These are phyloP conservation scores for Heliconius erato DNA, from an alignment of 2,888 invertebrate genomes.

Conservation along the genomic window DNA sequence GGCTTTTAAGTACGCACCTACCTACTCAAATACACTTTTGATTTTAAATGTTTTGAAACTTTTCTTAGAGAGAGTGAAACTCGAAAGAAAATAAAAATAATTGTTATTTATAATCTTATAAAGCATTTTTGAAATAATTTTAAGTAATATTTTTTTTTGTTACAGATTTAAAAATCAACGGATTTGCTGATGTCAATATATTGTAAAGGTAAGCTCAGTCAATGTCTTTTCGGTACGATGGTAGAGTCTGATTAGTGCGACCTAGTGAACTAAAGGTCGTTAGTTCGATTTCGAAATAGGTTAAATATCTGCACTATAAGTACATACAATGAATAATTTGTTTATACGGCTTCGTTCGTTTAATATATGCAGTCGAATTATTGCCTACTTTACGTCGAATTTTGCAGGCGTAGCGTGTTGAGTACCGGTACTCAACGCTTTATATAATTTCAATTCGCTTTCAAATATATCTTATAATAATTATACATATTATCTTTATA, in stretches of 20 bases:
- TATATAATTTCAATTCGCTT: too few species aligned
- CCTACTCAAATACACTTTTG: slow-evolving; percentile 31
- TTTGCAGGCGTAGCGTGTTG: too few species aligned
- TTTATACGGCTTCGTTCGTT: neutral
- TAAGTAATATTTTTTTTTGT: slow-evolving; percentile 25
- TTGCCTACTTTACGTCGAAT: too few species aligned
- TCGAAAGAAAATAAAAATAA: too few species aligned
- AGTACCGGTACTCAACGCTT: too few species aligned
- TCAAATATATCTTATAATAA: too few species aligned
- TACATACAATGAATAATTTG: neutral
- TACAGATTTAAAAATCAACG: slow-evolving; percentile 39
- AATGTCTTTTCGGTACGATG: neutral
- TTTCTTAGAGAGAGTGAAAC: neutral
- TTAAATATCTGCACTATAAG: neutral
- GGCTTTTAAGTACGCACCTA: neutral
- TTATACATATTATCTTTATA: too few species aligned
- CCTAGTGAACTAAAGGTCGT: neutral
- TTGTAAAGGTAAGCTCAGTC: slow-evolving; percentile 42
- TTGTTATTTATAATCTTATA: too few species aligned
- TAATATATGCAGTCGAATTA: neutral
- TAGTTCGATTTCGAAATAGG: neutral
- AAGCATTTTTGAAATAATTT: too few species aligned
- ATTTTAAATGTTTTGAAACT: slow-evolving; percentile 32
- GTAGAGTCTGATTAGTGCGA: neutral
- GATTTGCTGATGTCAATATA: slow-evolving; percentile 30